Percentiles rank a stretch among this genome's conserved stretches.
These are phyloP conservation scores for Andrena dorsata DNA, from an alignment of 2,888 invertebrate genomes.

Conservation along the genomic window DNA sequence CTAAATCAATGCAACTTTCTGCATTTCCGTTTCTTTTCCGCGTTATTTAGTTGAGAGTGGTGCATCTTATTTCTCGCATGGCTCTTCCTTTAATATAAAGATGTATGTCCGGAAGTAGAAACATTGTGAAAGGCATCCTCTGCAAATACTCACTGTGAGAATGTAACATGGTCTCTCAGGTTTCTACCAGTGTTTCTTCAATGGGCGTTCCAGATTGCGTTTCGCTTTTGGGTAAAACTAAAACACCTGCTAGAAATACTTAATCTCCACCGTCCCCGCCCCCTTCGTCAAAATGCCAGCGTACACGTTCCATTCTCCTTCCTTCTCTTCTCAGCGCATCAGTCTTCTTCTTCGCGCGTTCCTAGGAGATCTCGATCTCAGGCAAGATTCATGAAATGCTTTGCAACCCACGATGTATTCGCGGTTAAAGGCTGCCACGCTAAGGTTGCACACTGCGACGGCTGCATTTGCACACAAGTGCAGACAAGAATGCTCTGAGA, in stretches of 20 bases:
- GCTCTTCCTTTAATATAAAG: too few species aligned
- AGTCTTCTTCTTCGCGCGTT: constrained; percentile 10
- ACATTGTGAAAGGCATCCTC: neutral
- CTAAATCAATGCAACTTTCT: too few species aligned
- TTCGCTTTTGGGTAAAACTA: constrained; percentile 18
- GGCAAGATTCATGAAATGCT: constrained; percentile 39
- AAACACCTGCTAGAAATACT: constrained; percentile 35
- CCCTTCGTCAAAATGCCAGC: constrained; percentile 16
- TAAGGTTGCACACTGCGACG: neutral
- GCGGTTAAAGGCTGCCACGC: constrained; percentile 1
- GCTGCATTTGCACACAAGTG: neutral
- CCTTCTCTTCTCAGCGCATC: neutral
- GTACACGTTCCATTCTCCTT: neutral
- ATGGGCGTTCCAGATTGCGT: constrained; percentile 22
- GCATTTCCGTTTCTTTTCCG: too few species aligned
- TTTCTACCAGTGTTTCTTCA: constrained; percentile 2
- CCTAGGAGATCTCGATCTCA: constrained; percentile 13
- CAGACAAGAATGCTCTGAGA: neutral
- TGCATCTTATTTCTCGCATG: too few species aligned
- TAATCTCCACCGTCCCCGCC: constrained; percentile 31
- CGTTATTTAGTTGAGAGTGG: too few species aligned
- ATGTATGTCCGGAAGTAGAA: neutral
- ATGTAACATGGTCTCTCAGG: neutral
- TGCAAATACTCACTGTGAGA: neutral
- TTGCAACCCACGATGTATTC: constrained; percentile 38